Evolutionary conservation across 2,888 invertebrate species (phyloP).

Genomic region (Slavum lentiscoides): DNA sequence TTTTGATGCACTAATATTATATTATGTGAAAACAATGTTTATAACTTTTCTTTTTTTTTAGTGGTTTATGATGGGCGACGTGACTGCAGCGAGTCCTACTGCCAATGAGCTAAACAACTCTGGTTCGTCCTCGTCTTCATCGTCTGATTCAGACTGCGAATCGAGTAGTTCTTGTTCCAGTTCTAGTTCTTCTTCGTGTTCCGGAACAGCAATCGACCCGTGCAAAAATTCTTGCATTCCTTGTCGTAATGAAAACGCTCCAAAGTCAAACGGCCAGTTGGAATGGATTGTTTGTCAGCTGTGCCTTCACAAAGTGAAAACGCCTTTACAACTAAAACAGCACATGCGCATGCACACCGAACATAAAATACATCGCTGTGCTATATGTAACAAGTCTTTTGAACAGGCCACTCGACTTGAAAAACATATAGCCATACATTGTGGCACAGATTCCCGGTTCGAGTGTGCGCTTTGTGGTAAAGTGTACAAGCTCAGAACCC

Average conservation of each 20-base stretch:
- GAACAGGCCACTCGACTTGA: slow-evolving; percentile 53
- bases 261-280: slow-evolving; percentile 16
- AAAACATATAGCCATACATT: slow-evolving; percentile 55
- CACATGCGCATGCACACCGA: slow-evolving; percentile 54
- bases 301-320: slow-evolving; percentile 43
- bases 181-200: slow-evolving; percentile 44
- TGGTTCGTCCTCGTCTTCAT: slow-evolving; percentile 46
- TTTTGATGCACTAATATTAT: not conserved
- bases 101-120: slow-evolving; percentile 41
- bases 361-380: slow-evolving; percentile 53
- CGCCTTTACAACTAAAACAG: slow-evolving; percentile 53
- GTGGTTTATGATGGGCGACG: slow-evolving; percentile 42
- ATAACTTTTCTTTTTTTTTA: not conserved
- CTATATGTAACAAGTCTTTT: slow-evolving; percentile 55
- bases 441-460: slow-evolving; percentile 51
- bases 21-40: not conserved
- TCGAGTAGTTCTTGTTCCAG: slow-evolving; percentile 47
- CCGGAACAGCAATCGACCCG: slow-evolving; percentile 5
- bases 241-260: not conserved
- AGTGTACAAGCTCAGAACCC: slow-evolving; percentile 54
- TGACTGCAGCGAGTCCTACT: slow-evolving; percentile 39
- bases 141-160: slow-evolving; percentile 48
- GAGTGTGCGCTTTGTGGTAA: slow-evolving; percentile 55
- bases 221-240: not conserved
- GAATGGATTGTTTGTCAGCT: slow-evolving; percentile 47